Evolutionary conservation across 2,113 vertebrate genomes (phyloP).

Genomic region (Gobius niger): DNA sequence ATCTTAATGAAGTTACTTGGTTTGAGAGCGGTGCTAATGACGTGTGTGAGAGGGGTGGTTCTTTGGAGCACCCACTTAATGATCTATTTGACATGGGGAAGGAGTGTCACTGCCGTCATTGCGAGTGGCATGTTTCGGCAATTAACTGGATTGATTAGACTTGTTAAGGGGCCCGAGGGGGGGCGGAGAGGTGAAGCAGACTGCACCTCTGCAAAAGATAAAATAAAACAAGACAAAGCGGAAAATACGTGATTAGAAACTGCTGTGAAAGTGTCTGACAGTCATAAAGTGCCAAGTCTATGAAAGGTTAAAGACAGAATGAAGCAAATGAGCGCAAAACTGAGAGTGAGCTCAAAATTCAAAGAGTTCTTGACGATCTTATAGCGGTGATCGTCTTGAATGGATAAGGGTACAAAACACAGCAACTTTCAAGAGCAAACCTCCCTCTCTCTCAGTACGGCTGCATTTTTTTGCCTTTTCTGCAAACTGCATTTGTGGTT

Average conservation of each 20-base stretch:
- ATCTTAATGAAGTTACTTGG: conserved; percentile 60
- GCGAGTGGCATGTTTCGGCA: conserved; percentile 46
- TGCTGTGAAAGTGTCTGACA: too few relatives aligned
- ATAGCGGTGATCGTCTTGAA: too few relatives aligned
- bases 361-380: too few relatives aligned
- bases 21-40: conserved; percentile 57
- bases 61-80: conserved; percentile 56
- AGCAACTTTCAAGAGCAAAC: too few relatives aligned
- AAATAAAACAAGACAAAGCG: conserved; percentile 21
- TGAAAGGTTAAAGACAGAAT: too few relatives aligned
- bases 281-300: too few relatives aligned
- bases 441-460: too few relatives aligned
- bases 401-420: too few relatives aligned
- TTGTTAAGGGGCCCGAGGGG: conserved; percentile 43
- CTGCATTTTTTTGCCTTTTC: too few relatives aligned
- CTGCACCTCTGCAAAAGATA: conserved; percentile 41
- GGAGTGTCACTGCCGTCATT: conserved; percentile 53
- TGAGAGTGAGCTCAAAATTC: too few relatives aligned
- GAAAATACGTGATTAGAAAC: background rate
- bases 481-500: too few relatives aligned
- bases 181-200: background rate
- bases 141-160: conserved; percentile 67
- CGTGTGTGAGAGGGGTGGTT: conserved; percentile 21
- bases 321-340: too few relatives aligned
- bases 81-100: conserved; percentile 66